A percentile compares a stretch with the other conserved stretches of the same genome.
Conservation (phyloP, 2,888 invertebrate genomes). For the Lasioglossum calceatum region DNA sequence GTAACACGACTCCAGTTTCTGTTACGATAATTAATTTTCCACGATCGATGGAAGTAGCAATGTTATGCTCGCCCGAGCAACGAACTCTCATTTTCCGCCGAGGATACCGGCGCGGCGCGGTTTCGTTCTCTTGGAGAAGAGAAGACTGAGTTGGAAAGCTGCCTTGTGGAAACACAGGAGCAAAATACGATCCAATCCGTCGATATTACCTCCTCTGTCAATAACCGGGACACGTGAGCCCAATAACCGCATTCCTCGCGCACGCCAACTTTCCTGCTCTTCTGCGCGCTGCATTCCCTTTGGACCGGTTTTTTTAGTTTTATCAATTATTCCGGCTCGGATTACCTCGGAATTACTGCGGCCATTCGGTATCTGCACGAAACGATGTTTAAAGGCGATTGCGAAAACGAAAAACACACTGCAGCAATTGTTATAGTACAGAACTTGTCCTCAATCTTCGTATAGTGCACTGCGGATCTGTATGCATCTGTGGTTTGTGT, state of each 20-base stretch:
- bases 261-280: neutral
- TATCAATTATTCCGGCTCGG: neutral
- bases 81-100: neutral
- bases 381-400: neutral
- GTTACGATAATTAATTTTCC: slow-evolving; percentile 22
- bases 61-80: neutral
- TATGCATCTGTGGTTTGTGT: too few relatives aligned
- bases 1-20: slow-evolving; percentile 17
- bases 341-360: neutral
- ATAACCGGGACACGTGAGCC: neutral
- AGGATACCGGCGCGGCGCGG: neutral
- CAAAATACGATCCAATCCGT: neutral
- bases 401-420: neutral
- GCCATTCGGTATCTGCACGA: neutral
- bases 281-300: neutral
- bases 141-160: neutral
- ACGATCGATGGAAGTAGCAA: neutral
- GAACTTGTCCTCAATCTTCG: too few relatives aligned
- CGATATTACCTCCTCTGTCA: slow-evolving; percentile 7
- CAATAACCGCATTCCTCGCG: slow-evolving; percentile 10
- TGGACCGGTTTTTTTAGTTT: neutral
- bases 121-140: neutral
- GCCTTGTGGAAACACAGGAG: neutral
- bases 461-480: too few relatives aligned
- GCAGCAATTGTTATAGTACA: neutral